A percentile compares a stretch with the other conserved stretches of the same genome.
Conservation (phyloP, 2,797 vertebrate species). For the Apogon talboti region DNA sequence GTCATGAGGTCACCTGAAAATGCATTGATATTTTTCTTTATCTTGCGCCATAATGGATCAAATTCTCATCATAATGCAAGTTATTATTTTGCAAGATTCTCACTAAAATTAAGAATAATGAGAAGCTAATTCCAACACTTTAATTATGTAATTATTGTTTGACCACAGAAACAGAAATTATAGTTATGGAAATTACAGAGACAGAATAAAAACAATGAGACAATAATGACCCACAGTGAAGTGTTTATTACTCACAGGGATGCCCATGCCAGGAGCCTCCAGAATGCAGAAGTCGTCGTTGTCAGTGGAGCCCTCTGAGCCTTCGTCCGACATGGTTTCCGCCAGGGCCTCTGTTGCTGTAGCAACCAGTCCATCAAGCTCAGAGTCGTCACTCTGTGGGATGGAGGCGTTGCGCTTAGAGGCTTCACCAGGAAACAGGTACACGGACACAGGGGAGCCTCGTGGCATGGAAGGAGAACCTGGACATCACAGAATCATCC, state of each 20-base stretch:
- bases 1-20: too few relatives aligned
- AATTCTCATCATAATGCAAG: too few relatives aligned
- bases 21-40: too few relatives aligned
- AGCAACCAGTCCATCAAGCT: constrained; percentile 71
- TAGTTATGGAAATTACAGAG: background rate
- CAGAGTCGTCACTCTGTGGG: constrained; percentile 69
- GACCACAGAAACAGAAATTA: too few relatives aligned
- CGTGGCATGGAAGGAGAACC: constrained; percentile 78
- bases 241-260: constrained; percentile 82
- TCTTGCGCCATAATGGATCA: background rate
- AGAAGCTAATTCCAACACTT: too few relatives aligned
- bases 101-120: too few relatives aligned
- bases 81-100: too few relatives aligned
- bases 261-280: constrained; percentile 93
- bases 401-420: constrained; percentile 60
- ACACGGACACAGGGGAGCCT: constrained; percentile 89
- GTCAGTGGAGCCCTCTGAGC: constrained; percentile 86
- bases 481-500: constrained; percentile 45
- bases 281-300: constrained; percentile 95
- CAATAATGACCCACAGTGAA: background rate
- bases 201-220: background rate
- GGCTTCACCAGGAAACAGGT: constrained; percentile 91
- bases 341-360: constrained; percentile 78
- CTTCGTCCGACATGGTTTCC: constrained; percentile 83
- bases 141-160: too few relatives aligned